A percentile compares a stretch with the other conserved stretches of the same genome.
phyloP scores from a whole-genome alignment of 2,888 invertebrate species.

The Agrochola lota region DNA sequence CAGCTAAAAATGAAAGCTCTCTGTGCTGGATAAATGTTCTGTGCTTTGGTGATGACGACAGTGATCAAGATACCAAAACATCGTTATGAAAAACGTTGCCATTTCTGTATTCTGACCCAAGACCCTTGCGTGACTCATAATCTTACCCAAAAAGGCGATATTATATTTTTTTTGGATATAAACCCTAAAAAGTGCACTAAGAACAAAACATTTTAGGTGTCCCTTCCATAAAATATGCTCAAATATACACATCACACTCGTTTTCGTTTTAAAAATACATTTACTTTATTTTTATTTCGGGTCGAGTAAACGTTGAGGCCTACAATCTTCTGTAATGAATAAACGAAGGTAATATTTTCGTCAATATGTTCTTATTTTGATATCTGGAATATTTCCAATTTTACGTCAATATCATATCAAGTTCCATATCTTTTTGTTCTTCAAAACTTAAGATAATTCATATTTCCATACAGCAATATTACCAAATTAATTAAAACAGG shows the following conservation, averaged over 20 bases:
- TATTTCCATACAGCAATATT: too few relatives aligned
- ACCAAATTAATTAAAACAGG: too few relatives aligned
- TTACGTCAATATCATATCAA: background rate
- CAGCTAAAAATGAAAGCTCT: too few relatives aligned
- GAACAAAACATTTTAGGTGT: constrained; percentile 51
- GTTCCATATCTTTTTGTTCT: background rate
- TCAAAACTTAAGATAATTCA: background rate
- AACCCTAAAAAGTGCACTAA: constrained; percentile 56
- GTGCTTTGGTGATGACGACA: constrained; percentile 5
- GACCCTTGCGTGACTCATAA: constrained; percentile 55
- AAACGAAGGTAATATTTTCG: constrained; percentile 36
- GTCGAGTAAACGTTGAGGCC: constrained; percentile 21
- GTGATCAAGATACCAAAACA: constrained; percentile 37
- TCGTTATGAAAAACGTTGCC: constrained; percentile 47
- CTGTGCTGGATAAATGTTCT: background rate
- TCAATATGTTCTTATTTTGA: constrained; percentile 26
- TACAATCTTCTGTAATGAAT: constrained; percentile 42
- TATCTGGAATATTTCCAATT: constrained; percentile 13
- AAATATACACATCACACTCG: constrained; percentile 67
- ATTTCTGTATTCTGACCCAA: constrained; percentile 47
- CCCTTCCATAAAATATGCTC: constrained; percentile 59
- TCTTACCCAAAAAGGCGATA: constrained; percentile 50
- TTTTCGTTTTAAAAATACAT: constrained; percentile 57
- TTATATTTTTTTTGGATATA: constrained; percentile 56
- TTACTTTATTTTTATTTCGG: constrained; percentile 52